Evolutionary conservation across 2,113 vertebrate genomes (phyloP), one percentile per base, ranked within the genome.

Genomic region (Hemiprocne comata): DNA sequence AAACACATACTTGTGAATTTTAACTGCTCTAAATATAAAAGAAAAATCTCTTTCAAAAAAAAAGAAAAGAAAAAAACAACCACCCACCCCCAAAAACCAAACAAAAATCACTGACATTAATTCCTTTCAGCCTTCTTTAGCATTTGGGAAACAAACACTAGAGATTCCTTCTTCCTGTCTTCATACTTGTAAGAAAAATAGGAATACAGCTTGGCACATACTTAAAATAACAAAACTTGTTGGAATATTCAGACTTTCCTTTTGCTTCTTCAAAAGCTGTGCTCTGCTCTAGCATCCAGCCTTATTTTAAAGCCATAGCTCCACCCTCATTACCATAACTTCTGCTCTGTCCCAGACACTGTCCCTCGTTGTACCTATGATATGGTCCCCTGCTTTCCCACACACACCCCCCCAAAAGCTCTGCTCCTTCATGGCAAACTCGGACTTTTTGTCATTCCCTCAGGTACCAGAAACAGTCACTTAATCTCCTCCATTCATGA

Each of bases 221-320:
- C 84, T 84, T 81, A 61, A 95, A 92, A 94, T 93, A 86, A 90
- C 72, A 94, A 77, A 95, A 65, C 2, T 5, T 28, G 75, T 64
- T 88, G 25, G 82, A 94, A 93, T 92, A 89, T 88, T 96, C 88
- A 93, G 85, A 71, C 21, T 81, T 86, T 19, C 12, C 21, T 85
- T 85, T 87, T 67, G 42, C 53, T 89, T 81, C 57, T 72, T 85
- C 44, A 51, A 64, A 88, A 96, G 31, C 42, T 83, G 33, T 31
- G 29, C 40, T 80, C 48, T 88, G 48, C 50, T 88, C 72, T 74
- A 76, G 82, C 76, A 92, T 65, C 28, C 61, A 84, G 57, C 24
- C 70, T 34, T 25, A 23, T 44, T 81, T 65, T 34, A 40, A 11
- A 70, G 40, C 29, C n/a, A 55, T 50, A 50, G 29, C 31, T 34